Evolutionary conservation across 2,888 invertebrate species (phyloP), one percentile per base, ranked within the genome.

Genomic region (Rotaria socialis): DNA sequence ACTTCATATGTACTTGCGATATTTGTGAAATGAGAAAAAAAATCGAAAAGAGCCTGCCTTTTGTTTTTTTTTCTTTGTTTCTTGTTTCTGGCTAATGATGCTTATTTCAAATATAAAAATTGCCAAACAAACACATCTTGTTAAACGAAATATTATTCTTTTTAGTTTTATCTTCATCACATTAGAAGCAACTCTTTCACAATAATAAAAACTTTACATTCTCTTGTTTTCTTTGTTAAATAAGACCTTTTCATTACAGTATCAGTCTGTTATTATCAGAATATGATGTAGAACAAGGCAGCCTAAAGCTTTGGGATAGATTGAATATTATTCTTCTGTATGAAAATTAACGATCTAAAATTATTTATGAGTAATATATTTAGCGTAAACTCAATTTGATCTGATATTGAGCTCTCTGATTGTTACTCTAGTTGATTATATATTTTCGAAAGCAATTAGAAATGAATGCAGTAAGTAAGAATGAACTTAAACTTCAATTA

Each of bases 1-100:
- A n/a, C n/a, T 2, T 35, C 67, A 35, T 67, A 67, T 67, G 41
- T 67, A 67, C 67, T 67, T 67, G 67, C 67, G 67, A 67, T 67
- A 67, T 35, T 67, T 67, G 67, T 67, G 41, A 67, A 67, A 67
- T 67, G 67, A 67, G 67, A 67, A 67, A 67, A 67, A 67, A 67
- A 67, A 19, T 35, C 35, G 35, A 67, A 67, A 35, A 67, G 35
- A 35, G 19, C 27, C 67, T 35, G 35, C 35, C 35, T 41, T 35
- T 67, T 27, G 35, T 67, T 35, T 67, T 14, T 67, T 67, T 67
- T 67, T 67, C 24, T 41, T 60, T 67, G 67, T 67, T 67, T 27
- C 67, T 67, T 67, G 67, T 67, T 67, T 67, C 35, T 67, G 67
- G 67, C 67, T 67, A 67, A 67, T 67, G 67, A 67, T 67, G 35